Percentiles rank a stretch among this genome's conserved stretches.
These are phyloP conservation scores for Agonopterix heracliana DNA, from an alignment of 2,888 invertebrate genomes.

Conservation along the genomic window DNA sequence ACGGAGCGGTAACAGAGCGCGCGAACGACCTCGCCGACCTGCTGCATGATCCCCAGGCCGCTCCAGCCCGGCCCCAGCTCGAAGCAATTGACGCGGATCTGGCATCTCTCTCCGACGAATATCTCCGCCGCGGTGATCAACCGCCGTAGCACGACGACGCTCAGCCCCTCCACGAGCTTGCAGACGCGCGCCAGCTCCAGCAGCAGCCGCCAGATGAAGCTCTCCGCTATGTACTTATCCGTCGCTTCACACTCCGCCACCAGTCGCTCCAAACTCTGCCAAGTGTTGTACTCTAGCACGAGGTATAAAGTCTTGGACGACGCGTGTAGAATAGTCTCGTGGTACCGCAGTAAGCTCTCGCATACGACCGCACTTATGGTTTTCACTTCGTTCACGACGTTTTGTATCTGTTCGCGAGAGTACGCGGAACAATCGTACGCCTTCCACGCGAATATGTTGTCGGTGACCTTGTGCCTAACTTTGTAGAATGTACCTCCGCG, in stretches of 20 bases:
- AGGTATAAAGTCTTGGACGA: slow-evolving; percentile 67
- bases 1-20: slow-evolving; percentile 34
- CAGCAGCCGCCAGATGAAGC: slow-evolving; percentile 60
- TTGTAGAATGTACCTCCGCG: slow-evolving; percentile 69
- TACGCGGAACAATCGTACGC: slow-evolving; percentile 63
- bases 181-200: slow-evolving; percentile 53
- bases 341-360: slow-evolving; percentile 54
- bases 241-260: slow-evolving; percentile 43
- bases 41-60: slow-evolving; percentile 31
- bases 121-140: slow-evolving; percentile 44
- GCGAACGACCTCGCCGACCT: slow-evolving; percentile 48
- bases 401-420: slow-evolving; percentile 61
- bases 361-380: slow-evolving; percentile 51
- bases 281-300: slow-evolving; percentile 60
- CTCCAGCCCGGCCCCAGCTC: slow-evolving; percentile 27
- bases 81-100: slow-evolving; percentile 60
- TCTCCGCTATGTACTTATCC: slow-evolving; percentile 49
- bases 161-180: slow-evolving; percentile 40
- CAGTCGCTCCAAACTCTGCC: slow-evolving; percentile 56
- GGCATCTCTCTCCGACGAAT: slow-evolving; percentile 49
- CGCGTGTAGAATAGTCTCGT: slow-evolving; percentile 64
- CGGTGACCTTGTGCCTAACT: slow-evolving; percentile 72
- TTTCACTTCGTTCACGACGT: slow-evolving; percentile 61
- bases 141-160: slow-evolving; percentile 43
- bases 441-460: slow-evolving; percentile 70